Conservation (phyloP, 2,888 invertebrate genomes). For the Euplagia quadripunctaria region DNA sequence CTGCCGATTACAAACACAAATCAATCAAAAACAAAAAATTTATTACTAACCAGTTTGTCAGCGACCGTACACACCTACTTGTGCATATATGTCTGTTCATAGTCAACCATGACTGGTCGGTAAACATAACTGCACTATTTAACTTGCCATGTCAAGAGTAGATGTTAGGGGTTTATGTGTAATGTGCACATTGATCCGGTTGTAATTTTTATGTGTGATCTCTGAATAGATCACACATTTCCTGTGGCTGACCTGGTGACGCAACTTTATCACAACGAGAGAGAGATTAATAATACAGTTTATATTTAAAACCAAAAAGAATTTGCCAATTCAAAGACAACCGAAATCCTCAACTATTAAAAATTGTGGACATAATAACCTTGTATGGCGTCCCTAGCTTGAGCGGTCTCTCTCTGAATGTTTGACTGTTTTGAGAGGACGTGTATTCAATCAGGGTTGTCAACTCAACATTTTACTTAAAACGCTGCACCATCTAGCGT, state of each 20-base stretch:
- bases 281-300: not conserved
- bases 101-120: constrained; percentile 34
- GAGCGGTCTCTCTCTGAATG: no score
- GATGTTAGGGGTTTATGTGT: constrained; percentile 41
- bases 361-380: no score
- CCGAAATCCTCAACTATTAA: no score
- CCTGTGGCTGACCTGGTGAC: not conserved
- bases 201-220: constrained; percentile 14
- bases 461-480: no score
- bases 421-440: no score
- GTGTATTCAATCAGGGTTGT: no score
- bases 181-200: constrained; percentile 32
- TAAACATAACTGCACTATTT: constrained; percentile 50
- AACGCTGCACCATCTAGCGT: no score
- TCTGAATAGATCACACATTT: constrained; percentile 1
- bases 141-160: constrained; percentile 44
- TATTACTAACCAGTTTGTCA: not conserved
- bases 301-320: not conserved
- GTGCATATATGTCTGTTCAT: constrained; percentile 32
- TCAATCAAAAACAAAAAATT: no score
- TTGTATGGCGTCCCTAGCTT: no score
- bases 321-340: not conserved
- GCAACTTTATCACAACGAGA: not conserved
- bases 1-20: no score
- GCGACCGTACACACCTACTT: constrained; percentile 8